Conservation (phyloP, 2,797 vertebrate genomes). For the Eulemur albifrons region DNA sequence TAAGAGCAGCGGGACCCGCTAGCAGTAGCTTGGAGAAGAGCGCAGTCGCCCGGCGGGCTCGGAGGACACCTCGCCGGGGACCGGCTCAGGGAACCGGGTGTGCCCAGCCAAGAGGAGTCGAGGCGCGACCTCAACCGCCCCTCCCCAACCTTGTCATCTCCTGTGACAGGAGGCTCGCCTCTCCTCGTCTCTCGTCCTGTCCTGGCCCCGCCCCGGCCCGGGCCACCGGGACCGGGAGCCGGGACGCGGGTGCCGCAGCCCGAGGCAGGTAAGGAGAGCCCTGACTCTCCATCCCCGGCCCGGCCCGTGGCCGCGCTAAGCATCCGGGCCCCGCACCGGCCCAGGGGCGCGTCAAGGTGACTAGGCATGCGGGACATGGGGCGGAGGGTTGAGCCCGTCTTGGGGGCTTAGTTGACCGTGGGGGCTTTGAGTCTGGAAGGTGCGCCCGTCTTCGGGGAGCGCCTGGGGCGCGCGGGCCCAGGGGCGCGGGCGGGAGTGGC, state of each 20-base stretch:
- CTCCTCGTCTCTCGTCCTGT: slow-evolving; percentile 10
- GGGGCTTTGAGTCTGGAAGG: neutral
- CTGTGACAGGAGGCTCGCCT: neutral
- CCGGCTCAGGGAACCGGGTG: neutral
- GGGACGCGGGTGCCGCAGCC: slow-evolving; percentile 62
- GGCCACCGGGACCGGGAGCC: slow-evolving; percentile 59
- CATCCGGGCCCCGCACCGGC: neutral
- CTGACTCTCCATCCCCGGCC: neutral
- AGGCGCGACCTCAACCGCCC: neutral
- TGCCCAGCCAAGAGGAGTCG: neutral
- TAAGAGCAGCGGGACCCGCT: slow-evolving; percentile 59
- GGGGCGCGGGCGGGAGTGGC: neutral
- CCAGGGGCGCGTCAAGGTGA: slow-evolving; percentile 74
- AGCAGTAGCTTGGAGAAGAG: slow-evolving; percentile 18
- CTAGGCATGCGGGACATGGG: neutral
- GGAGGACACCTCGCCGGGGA: neutral
- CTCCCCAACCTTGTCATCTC: neutral
- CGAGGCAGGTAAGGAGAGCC: slow-evolving; percentile 48
- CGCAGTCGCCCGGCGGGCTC: neutral
- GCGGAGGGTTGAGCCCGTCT: neutral
- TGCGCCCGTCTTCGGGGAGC: neutral
- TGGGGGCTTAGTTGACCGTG: neutral
- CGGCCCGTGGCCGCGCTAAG: neutral
- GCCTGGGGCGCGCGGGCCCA: neutral
- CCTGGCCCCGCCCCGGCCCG: slow-evolving; percentile 51